Conservation (phyloP, 2,113 vertebrate species). For the Aegotheles bennettii region DNA sequence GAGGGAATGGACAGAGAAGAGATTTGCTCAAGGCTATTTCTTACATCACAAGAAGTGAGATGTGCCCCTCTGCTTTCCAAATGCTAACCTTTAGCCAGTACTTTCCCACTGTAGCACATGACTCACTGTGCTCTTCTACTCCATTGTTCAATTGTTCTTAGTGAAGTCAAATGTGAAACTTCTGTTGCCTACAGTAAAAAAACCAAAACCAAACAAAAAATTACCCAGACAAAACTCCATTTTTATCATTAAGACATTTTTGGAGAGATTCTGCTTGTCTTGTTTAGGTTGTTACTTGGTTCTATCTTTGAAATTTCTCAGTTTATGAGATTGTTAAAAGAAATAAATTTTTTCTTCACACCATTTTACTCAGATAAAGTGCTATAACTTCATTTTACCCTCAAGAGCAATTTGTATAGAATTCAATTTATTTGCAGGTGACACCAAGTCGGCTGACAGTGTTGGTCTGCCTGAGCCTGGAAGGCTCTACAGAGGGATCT, state of each 20-base stretch:
- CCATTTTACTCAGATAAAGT: not conserved
- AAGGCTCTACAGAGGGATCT: too few species aligned
- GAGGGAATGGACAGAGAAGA: not conserved
- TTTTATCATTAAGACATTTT: not conserved
- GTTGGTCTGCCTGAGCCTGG: too few species aligned
- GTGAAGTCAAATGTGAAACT: not conserved
- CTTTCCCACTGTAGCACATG: not conserved
- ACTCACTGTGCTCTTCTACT: not conserved
- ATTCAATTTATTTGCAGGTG: not conserved
- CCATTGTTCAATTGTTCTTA: not conserved
- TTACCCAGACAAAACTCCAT: not conserved
- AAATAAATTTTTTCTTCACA: not conserved
- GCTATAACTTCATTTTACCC: not conserved
- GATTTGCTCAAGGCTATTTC: not conserved
- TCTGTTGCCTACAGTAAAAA: not conserved
- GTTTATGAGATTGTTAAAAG: not conserved
- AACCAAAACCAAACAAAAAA: fast-evolving
- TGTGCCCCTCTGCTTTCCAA: not conserved
- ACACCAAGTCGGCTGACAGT: too few species aligned
- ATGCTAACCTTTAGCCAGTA: not conserved
- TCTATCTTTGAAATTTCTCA: not conserved
- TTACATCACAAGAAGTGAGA: not conserved
- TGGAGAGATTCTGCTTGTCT: not conserved
- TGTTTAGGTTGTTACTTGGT: not conserved
- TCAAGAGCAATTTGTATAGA: not conserved